phyloP scores from a whole-genome alignment of 2,888 invertebrate species.

The Eledona agricola region DNA sequence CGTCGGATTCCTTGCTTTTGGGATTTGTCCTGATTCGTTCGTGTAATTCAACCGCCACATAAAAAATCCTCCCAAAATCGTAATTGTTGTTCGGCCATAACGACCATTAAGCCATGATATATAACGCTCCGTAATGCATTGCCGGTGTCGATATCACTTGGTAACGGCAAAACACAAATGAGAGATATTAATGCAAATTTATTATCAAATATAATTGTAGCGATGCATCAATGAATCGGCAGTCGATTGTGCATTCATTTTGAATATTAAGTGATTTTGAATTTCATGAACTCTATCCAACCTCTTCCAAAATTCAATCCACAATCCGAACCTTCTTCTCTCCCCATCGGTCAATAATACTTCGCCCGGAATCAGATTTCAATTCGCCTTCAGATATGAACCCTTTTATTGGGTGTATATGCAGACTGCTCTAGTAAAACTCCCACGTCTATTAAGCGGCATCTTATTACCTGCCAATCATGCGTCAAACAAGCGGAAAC shows the following conservation, averaged over 20 bases:
- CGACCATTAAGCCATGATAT: conserved; percentile 35
- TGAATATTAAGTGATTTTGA: conserved; percentile 45
- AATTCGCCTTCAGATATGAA: conserved; percentile 26
- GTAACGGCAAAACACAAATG: conserved; percentile 48
- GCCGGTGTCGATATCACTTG: conserved; percentile 45
- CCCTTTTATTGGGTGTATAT: conserved; percentile 30
- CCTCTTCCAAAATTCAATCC: conserved; percentile 31
- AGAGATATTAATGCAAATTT: conserved; percentile 54
- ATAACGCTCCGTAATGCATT: conserved; percentile 35
- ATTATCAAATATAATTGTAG: conserved; percentile 54
- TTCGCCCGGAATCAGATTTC: conserved; percentile 29
- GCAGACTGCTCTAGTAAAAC: conserved; percentile 27
- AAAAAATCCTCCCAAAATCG: conserved; percentile 9
- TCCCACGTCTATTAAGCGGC: conserved; percentile 22
- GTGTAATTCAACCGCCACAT: conserved; percentile 13
- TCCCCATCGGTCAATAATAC: conserved; percentile 28
- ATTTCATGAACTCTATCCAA: too few species aligned
- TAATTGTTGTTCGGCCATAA: conserved; percentile 37
- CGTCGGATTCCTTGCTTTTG: too few species aligned
- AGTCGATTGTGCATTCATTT: conserved; percentile 44
- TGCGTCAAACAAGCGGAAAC: too few species aligned
- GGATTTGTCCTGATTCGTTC: too few species aligned
- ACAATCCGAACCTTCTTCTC: conserved; percentile 6
- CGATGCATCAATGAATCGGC: conserved; percentile 49
- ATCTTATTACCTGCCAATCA: too few species aligned